Base-by-base conservation (phyloP, 1,140 invertebrate species). In the Euura saliciscinereae region DNA sequence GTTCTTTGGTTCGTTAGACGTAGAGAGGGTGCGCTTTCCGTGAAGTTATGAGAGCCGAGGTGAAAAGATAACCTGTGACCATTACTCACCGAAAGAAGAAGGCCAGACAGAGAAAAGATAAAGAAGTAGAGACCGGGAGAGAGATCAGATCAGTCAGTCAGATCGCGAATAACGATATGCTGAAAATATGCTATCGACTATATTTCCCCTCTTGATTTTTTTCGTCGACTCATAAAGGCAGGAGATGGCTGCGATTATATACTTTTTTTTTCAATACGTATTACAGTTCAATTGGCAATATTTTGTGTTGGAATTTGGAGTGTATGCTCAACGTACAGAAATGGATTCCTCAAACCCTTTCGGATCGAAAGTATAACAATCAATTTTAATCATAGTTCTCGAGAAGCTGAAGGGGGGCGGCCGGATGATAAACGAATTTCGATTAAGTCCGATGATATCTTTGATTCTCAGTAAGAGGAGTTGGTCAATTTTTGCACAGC, bases 1-100 rank as follows among this genome's bases (percentile, higher is more conserved):
- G 81, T 83, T 84, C 81, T 83, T 85, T 85, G 79, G 80, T 86
- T 86, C 82, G 85, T 86, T 86, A 87, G 79, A 75, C 79, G 71
- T 71, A 69, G 66, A 68, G 73, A n/a, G 46, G 51, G 51, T 59
- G 51, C 51, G 51, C 51, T 75, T 76, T 73, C 76, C 76, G 72
- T 71, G 77, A 78, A 86, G 81, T 85, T 85, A 86, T 82, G 83
- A 79, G 79, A 76, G 74, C 74, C 79, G 78, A 84, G 85, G 84
- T 86, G 83, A 81, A 80, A 79, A 82, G 85, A 86, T 86, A 86
- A 86, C 85, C 84, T 76, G 71, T 44, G 74, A 77, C 77, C 84
- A 85, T 86, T 85, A 85, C 80, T 86, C 84, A 86, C 83, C 75
- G 44, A 13, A 70, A 44, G 51, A 75, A 44, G n/a, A n/a, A 59